Conservation (phyloP, 2,888 invertebrate genomes). For the Achlya flavicornis region DNA sequence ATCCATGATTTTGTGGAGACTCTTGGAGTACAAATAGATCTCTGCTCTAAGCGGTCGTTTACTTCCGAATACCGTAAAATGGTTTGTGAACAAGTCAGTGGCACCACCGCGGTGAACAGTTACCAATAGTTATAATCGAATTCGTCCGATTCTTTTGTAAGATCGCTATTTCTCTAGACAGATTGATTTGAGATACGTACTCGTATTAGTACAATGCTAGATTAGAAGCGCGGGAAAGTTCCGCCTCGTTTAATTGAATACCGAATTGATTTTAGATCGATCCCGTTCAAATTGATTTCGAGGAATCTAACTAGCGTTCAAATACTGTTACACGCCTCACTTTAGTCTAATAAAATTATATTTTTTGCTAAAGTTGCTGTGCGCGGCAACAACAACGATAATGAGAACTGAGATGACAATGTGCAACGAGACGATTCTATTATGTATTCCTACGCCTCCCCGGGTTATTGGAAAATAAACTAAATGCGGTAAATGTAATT, state of each 20-base stretch:
- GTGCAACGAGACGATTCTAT: slow-evolving; percentile 33
- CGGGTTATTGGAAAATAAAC: neutral
- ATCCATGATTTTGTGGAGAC: slow-evolving; percentile 42
- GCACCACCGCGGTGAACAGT: slow-evolving; percentile 63
- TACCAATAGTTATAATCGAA: slow-evolving; percentile 73
- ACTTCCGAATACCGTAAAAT: slow-evolving; percentile 61
- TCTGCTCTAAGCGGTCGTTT: slow-evolving; percentile 40
- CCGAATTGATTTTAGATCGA: slow-evolving; percentile 73
- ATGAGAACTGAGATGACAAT: slow-evolving; percentile 33
- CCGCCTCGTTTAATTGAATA: slow-evolving; percentile 75
- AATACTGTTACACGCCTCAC: slow-evolving; percentile 60
- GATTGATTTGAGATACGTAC: slow-evolving; percentile 71
- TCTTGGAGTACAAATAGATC: slow-evolving; percentile 25
- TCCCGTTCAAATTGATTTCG: slow-evolving; percentile 69
- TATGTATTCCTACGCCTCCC: slow-evolving; percentile 32
- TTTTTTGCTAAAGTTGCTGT: slow-evolving; percentile 40
- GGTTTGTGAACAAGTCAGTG: slow-evolving; percentile 48
- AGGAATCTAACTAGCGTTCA: slow-evolving; percentile 59
- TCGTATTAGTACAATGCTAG: slow-evolving; percentile 66
- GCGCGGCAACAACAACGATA: slow-evolving; percentile 37
- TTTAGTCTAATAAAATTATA: slow-evolving; percentile 56
- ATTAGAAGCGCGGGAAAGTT: slow-evolving; percentile 74
- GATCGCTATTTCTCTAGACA: slow-evolving; percentile 71
- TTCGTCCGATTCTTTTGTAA: slow-evolving; percentile 66
- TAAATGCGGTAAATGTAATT: neutral